Evolutionary conservation across 2,888 invertebrate genomes (phyloP), one percentile per base, ranked within the genome.

Genomic region (Hipparchia semele): DNA sequence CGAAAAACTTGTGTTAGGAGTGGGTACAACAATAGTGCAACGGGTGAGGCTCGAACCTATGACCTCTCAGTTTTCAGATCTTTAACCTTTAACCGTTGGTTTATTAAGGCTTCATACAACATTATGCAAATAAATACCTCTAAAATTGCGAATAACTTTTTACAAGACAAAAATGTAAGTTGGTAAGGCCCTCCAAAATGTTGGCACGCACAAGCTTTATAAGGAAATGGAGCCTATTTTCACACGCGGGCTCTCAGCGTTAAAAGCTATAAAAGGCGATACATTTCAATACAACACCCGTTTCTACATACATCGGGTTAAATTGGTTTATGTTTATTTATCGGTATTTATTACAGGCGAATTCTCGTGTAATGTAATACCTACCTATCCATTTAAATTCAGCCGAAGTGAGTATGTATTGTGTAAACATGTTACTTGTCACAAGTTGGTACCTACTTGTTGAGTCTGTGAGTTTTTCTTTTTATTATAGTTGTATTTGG

Each of bases 241-340:
- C 74, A 72, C 73, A 74, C 75, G 70, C 59, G 74, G 61, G 12
- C 33, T n/a, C 49, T 60, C 46, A 54, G 65, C 58, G 73, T 58
- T 76, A 71, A 73, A 71, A 60, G 49, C 71, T 73, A 61, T 73
- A 78, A 71, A 76, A 45, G 76, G 75, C 51, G 45, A 7, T 72
- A 75, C 72, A 76, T 75, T 75, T 78, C 68, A 75, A 75, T 76
- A 73, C 75, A 72, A 71, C 71, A 73, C 71, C 46, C 46, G 68
- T 72, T 74, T 73, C 74, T 73, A 73, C 73, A 70, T 75, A 70
- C 65, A 72, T 73, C 59, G 58, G 39, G 49, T 77, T 75, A 78
- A 80, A 79, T 76, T 77, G 76, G 74, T 68, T 76, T 70, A 78
- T 80, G 76, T 78, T 76, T 78, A 79, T 78, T 77, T 76, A 78